A percentile compares a stretch with the other conserved stretches of the same genome.
phyloP scores from a whole-genome alignment of 35 echinoderm and acorn worm species.

The Heliocidaris erythrogramma region DNA sequence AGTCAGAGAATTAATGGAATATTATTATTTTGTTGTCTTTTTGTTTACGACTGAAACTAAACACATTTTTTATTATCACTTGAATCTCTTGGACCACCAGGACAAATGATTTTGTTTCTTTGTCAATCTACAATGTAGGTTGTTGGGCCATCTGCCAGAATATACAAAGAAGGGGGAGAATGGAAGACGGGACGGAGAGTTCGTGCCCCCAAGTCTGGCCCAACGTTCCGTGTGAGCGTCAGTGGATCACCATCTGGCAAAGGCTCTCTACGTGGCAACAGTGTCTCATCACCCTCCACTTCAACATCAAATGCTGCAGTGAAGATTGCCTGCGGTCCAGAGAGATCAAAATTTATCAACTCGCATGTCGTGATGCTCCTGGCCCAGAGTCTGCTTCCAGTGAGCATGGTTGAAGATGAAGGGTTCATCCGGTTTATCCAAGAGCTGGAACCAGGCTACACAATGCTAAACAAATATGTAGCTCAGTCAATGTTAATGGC shows the following conservation, averaged over 20 bases:
- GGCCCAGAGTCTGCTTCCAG: slow-evolving; percentile 10
- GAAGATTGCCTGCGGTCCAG: slow-evolving; percentile 20
- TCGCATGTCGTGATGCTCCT: slow-evolving; percentile 11
- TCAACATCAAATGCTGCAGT: neutral
- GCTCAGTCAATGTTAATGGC: neutral
- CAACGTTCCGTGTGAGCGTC: slow-evolving; percentile 21
- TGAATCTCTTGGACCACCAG: too few species aligned
- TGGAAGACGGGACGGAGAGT: slow-evolving; percentile 26
- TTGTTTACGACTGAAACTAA: too few species aligned
- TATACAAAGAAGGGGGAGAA: slow-evolving; percentile 43
- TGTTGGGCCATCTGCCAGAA: slow-evolving; percentile 22
- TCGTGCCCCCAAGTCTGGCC: neutral
- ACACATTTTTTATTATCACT: too few species aligned
- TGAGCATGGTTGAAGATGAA: slow-evolving; percentile 35
- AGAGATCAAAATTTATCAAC: slow-evolving; percentile 13
- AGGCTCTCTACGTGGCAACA: neutral
- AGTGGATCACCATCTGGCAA: neutral
- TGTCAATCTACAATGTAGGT: slow-evolving; percentile 14
- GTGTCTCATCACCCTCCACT: neutral
- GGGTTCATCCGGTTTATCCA: slow-evolving; percentile 16
- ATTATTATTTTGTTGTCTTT: too few species aligned
- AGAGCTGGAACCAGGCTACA: slow-evolving; percentile 19
- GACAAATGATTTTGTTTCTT: too few species aligned
- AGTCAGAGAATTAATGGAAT: too few species aligned
- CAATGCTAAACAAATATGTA: neutral